A percentile compares a stretch with the other conserved stretches of the same genome.
These are phyloP conservation scores for Lithobates pipiens DNA, from an alignment of 2,797 vertebrate genomes.

Conservation along the genomic window DNA sequence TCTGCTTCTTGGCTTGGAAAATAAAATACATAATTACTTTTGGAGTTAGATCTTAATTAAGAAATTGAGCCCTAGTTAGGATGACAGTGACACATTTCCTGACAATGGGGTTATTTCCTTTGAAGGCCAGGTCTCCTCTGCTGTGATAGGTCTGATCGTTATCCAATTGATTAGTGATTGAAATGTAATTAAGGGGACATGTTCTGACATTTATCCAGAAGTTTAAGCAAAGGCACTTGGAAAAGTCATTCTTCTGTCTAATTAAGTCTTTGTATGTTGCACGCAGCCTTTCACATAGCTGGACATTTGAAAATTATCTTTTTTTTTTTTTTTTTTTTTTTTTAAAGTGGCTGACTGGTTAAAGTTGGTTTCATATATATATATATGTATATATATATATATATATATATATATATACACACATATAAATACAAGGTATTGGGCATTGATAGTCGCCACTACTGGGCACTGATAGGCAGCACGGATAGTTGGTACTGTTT, in stretches of 20 bases:
- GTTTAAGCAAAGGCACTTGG: slow-evolving; percentile 37
- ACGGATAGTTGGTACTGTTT: no score
- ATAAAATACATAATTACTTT: slow-evolving; percentile 46
- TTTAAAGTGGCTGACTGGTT: background rate
- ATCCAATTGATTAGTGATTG: slow-evolving; percentile 55
- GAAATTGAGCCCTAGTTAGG: slow-evolving; percentile 17
- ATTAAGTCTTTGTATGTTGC: slow-evolving; percentile 14
- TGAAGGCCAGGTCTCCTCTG: slow-evolving; percentile 21
- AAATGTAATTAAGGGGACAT: slow-evolving; percentile 52
- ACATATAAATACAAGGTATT: no score
- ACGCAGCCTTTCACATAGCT: background rate
- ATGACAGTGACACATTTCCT: background rate
- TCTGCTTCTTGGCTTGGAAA: slow-evolving; percentile 1
- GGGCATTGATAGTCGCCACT: no score
- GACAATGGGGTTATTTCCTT: background rate
- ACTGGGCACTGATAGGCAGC: no score
- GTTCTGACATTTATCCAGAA: slow-evolving; percentile 49
- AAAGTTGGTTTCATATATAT: no score
- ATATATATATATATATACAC: no score
- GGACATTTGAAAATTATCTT: background rate
- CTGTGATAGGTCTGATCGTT: slow-evolving; percentile 20
- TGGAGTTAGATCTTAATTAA: slow-evolving; percentile 40
- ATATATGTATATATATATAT: no score
- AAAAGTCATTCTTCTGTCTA: slow-evolving; percentile 31
- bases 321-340: background rate